Base-by-base conservation (phyloP, 2,113 vertebrate species). In the Ondatra zibethicus region DNA sequence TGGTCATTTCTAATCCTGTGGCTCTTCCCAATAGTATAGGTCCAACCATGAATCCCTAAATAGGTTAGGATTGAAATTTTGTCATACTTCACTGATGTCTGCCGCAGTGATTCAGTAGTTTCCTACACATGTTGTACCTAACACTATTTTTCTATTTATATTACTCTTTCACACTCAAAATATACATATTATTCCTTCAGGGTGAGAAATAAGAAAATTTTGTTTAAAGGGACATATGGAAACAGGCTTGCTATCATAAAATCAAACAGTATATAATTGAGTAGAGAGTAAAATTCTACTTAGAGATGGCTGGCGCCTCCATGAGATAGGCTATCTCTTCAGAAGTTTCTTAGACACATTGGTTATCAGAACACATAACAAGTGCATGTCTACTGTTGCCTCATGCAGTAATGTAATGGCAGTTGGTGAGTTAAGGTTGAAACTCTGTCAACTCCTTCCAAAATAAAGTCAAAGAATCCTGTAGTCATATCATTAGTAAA, bases 401-500 rank as follows among this genome's bases (percentile, higher is more conserved):
- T 45, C 8, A 29, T 21, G 21, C 66, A 50, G 3, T 88, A 19
- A 1, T 81, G 25, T 10, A 86, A 86, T 39, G 45, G 7, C 31
- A 73, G 21, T 47, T 21, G 61, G 17, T 42, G n/a, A 85, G 27
- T 65, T 63, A 39, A 12, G 36, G 36, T 23, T 82, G 36, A 82
- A 3, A 11, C 81, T 27, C 6, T 50, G 17, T 93, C 88, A 96
- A 78, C 31, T 29, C 1, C 52, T 66, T 19, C 50, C 76, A 13
- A 87, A 81, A 93, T 13, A 19, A 92, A 89, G 66, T 86, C 45
- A 94, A 17, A 88, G 21, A 88, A 86, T 63, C 80, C 68, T 66
- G 13, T 87, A 55, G 89, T 94, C 17, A 23, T 75, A 89, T 27
- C 13, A 1, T 47, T 36, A 78, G 68, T 33, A 92, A 95, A 75